phyloP scores from a whole-genome alignment of 2,888 invertebrate species.

The Baccha elongata region DNA sequence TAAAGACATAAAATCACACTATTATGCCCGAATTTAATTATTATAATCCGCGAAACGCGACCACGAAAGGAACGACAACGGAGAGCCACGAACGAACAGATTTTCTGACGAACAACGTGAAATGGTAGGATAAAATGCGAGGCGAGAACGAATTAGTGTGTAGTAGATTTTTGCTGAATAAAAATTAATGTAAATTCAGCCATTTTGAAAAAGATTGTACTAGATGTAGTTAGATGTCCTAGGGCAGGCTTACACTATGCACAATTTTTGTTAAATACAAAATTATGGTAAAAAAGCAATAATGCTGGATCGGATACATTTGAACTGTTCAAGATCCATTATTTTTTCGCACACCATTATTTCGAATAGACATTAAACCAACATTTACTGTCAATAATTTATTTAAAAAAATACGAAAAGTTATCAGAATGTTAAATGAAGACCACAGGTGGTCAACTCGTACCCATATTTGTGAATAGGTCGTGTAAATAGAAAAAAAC shows the following conservation, averaged over 20 bases:
- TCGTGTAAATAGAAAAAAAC: no score
- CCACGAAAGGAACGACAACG: slow-evolving; percentile 64
- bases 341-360: no score
- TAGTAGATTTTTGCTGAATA: slow-evolving; percentile 37
- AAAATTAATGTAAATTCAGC: slow-evolving; percentile 52
- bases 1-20: slow-evolving; percentile 33
- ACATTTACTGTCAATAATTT: no score
- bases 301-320: no score
- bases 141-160: slow-evolving; percentile 12
- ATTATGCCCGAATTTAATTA: slow-evolving; percentile 44
- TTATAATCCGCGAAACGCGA: slow-evolving; percentile 62
- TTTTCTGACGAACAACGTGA: slow-evolving; percentile 42
- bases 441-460: no score
- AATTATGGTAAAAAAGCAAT: no score
- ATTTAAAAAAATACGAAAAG: no score
- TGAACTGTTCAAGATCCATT: no score
- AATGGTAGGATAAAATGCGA: slow-evolving; percentile 43
- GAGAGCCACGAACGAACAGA: slow-evolving; percentile 68
- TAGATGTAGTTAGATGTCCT: not conserved
- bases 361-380: no score
- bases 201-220: not conserved
- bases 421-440: no score
- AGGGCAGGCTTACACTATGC: not conserved
- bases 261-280: not conserved
- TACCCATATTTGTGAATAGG: no score